These are phyloP conservation scores for Anabacerthia variegaticeps DNA, from an alignment of 2,797 vertebrate genomes.

Conservation along the genomic window DNA sequence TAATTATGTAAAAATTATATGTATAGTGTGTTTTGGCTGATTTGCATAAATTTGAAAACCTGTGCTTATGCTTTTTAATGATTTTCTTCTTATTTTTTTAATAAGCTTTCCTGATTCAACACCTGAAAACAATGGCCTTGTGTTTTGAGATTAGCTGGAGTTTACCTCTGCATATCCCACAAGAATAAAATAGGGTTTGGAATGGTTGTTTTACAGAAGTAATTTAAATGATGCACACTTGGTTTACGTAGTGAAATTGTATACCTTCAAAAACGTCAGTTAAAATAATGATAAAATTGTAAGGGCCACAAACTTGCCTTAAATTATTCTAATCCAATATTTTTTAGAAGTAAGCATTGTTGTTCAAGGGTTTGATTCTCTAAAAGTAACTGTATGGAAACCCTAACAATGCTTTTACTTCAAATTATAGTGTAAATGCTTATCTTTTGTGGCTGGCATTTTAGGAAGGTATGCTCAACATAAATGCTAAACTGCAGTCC, in stretches of 20 bases:
- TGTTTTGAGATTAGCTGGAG: not conserved
- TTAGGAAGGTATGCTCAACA: not conserved
- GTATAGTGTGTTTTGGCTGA: not conserved
- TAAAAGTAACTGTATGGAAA: not conserved
- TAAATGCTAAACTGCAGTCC: not conserved
- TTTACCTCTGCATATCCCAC: not conserved
- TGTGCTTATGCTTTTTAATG: not conserved
- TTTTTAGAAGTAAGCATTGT: not conserved
- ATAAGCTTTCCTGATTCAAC: not conserved
- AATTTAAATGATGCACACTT: not conserved
- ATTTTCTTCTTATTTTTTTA: not conserved
- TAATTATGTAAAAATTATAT: not conserved
- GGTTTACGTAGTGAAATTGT: not conserved
- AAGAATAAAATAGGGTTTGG: not conserved
- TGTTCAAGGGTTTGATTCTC: not conserved
- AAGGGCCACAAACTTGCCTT: not conserved
- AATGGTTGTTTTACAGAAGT: not conserved
- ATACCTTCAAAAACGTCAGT: not conserved
- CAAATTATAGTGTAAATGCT: not conserved
- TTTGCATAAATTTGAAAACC: not conserved
- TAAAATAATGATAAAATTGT: not conserved
- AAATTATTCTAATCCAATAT: not conserved
- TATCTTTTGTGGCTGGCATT: not conserved
- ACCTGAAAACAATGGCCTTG: not conserved
- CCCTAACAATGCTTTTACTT: not conserved